Base-by-base conservation (phyloP, 92 coral and sea anemone species). In the Umimayanthus chanpuru region DNA sequence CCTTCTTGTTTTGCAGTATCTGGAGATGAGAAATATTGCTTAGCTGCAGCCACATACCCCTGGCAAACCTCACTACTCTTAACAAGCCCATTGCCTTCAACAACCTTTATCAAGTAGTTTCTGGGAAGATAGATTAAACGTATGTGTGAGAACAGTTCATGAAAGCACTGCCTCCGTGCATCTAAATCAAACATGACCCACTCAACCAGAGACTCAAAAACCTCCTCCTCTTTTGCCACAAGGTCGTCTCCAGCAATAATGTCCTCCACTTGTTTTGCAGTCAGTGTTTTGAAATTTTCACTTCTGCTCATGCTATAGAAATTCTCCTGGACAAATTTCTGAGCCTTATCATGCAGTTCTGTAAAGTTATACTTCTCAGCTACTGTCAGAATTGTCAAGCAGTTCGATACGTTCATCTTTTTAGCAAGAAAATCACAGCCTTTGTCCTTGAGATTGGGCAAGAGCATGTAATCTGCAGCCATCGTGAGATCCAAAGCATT, bases 181-280 rank as follows among this genome's bases (percentile, higher is more conserved):
- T 89, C 93, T 79, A 87, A 30, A 86, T 87, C 89, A 76, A 88
- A 85, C 58, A 90, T 86, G 32, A 92, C 88, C 99, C 99, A 97
- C 65, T 90, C 92, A 29, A 97, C 92, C 16, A 94, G 83, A 9
- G 97, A 94, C 84, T 97, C 98, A 88, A 91, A 94, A 32, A 94
- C 93, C 66, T 97, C 98, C 43, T 91, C 90, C 65, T 97, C 98
- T 53, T 93, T 95, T 8, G 98, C 94, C 4, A 94, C 99, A 30
- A 97, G 94, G n/a, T 92, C 95, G 73, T 97, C 97, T 78, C 99
- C 90, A 10, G 97, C 91, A 53, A 97, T 86, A 6, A 97, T 90
- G n/a, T 95, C 96, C 23, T 93, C 85, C 41, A 97, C 85, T 74
- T 97, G 96, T 23, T 89, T 89, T 2, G 92, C 91, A 29, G 89